A percentile compares a stretch with the other conserved stretches of the same genome.
Evolutionary conservation across 2,888 invertebrate species (phyloP).

Genomic region (Lepidocyrtoides sp.): DNA sequence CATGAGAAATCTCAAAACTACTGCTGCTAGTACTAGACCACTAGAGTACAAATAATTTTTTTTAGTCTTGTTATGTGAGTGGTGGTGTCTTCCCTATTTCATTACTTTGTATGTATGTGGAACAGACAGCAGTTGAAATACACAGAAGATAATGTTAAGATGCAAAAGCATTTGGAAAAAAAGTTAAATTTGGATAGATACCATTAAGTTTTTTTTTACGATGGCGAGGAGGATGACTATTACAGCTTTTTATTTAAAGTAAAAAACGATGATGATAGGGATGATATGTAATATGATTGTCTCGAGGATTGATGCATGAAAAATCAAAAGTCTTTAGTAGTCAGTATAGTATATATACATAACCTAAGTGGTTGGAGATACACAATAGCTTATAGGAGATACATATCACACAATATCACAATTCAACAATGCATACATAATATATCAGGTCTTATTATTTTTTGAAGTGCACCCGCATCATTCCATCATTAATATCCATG

Average conservation of each 20-base stretch:
- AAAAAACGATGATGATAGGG: slow-evolving; percentile 29
- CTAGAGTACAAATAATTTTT: not conserved
- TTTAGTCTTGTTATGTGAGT: not conserved
- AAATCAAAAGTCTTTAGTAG: not conserved
- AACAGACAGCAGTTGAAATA: not conserved
- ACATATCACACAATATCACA: too few relatives aligned
- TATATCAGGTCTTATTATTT: not conserved
- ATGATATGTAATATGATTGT: slow-evolving; percentile 21
- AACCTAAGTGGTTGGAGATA: not conserved
- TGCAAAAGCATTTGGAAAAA: slow-evolving; percentile 41
- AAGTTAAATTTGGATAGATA: slow-evolving; percentile 62
- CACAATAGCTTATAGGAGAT: not conserved
- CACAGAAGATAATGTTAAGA: not conserved
- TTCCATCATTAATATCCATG: slow-evolving; percentile 4
- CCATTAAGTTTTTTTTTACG: slow-evolving; percentile 46
- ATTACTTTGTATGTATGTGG: not conserved
- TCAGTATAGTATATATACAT: not conserved
- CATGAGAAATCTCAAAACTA: slow-evolving; percentile 34
- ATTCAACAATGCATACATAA: not conserved
- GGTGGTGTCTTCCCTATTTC: slow-evolving; percentile 45
- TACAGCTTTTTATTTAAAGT: slow-evolving; percentile 37
- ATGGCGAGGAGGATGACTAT: slow-evolving; percentile 46
- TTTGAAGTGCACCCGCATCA: slow-evolving; percentile 1
- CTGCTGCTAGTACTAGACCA: not conserved
- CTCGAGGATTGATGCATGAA: slow-evolving; percentile 32